Evolutionary conservation across 2,888 invertebrate species (phyloP), one percentile per base, ranked within the genome.

Genomic region (Actias luna): DNA sequence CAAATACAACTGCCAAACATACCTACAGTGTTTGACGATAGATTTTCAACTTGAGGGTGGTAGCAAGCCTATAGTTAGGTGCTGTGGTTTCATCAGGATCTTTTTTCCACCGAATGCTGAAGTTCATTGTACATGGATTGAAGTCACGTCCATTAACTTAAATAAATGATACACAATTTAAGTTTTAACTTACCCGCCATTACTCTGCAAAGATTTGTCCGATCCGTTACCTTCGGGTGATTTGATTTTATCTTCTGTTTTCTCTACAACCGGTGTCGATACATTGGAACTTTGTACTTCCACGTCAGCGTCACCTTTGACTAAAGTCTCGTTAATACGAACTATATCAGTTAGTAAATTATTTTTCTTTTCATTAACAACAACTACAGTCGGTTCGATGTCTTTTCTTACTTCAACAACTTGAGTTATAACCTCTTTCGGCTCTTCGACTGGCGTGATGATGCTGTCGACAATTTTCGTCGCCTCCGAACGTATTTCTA

Each of bases 211-310:
- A 39, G 91, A 91, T 66, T 84, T 87, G 60, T 88, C 87, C 0
- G 89, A 92, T 8, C 77, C 85, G 46, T 83, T 85, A 5, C 84
- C 87, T 35, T 87, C 89, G 3, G 77, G 72, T 72, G 77, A 80
- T 67, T 85, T 88, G 64, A 70, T 80, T 22, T 78, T 77, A 10
- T 77, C 68, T 42, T 70, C 71, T 59, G 84, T 81, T 64, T 85
- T 88, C 10, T 82, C 80, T 0, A 76, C 69, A 0, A 80, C 84
- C 0, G 90, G 88, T 33, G 90, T 84, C 0, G 92, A 88, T 46
- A 92, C 75, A 75, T 94, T 94, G 10, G 93, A 94, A 83, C 94
- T 94, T 73, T 94, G 94, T 65, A 93, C 93, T 75, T 95, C 94
- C 18, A 94, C 90, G 67, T 94, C 94, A 52, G 94, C 92, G 64